Conservation (phyloP, 2,797 vertebrate species). For the Cyclopterus lumpus region DNA sequence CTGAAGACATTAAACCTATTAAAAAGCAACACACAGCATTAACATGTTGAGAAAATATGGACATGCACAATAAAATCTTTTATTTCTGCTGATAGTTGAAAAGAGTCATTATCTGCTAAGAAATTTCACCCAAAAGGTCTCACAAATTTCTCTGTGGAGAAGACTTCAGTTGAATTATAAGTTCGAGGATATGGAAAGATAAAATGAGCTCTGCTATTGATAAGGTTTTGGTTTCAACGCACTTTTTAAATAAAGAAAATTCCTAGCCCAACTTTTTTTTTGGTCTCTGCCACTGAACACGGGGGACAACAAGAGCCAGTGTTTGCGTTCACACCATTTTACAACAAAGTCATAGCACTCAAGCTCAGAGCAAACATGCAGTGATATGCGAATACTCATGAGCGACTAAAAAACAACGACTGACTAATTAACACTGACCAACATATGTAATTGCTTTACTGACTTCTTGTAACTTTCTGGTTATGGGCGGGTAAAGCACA, state of each 20-base stretch:
- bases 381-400: slow-evolving; percentile 31
- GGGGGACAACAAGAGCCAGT: background rate
- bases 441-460: slow-evolving; percentile 19
- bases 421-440: background rate
- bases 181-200: background rate
- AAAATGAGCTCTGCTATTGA: background rate
- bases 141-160: background rate
- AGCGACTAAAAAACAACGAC: background rate
- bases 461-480: slow-evolving; percentile 29
- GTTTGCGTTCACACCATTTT: slow-evolving; percentile 28
- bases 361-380: slow-evolving; percentile 35
- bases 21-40: background rate
- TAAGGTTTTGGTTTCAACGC: background rate
- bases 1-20: background rate
- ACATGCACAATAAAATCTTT: background rate
- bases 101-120: background rate
- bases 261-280: background rate
- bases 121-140: background rate
- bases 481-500: background rate
- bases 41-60: background rate
- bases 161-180: background rate
- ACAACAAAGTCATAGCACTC: slow-evolving; percentile 15
- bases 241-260: background rate
- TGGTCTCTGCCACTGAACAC: background rate
- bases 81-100: background rate